Conservation (phyloP, 2,113 vertebrate species). For the Nothocercus nigrocapillus region DNA sequence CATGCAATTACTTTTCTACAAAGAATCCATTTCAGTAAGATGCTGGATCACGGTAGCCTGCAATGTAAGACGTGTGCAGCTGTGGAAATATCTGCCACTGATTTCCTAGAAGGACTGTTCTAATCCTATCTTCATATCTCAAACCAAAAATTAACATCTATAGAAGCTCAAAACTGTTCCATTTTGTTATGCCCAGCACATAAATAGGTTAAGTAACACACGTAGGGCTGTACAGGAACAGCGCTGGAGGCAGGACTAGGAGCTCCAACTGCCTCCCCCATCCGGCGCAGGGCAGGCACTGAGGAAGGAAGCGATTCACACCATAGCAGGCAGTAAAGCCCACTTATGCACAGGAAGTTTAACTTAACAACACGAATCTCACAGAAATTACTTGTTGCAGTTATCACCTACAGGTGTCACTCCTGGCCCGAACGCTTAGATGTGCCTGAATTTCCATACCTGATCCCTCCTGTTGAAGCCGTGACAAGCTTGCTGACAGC, state of each 20-base stretch:
- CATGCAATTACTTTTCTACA: fast-evolving
- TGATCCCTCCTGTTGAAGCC: background rate
- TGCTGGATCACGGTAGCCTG: fast-evolving
- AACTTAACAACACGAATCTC: too few relatives aligned
- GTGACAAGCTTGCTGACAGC: fast-evolving
- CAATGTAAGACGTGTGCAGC: fast-evolving
- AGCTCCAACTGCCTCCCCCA: background rate
- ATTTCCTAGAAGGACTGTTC: background rate
- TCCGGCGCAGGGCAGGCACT: fast-evolving
- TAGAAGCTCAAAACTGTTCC: fast-evolving
- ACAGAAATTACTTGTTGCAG: background rate
- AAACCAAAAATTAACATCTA: background rate
- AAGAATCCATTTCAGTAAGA: background rate
- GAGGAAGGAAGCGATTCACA: background rate
- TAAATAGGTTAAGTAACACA: fast-evolving
- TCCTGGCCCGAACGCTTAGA: fast-evolving
- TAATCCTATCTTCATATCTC: too few relatives aligned
- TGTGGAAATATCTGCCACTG: background rate
- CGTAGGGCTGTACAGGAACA: fast-evolving
- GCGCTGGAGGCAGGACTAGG: background rate
- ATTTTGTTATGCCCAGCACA: fast-evolving
- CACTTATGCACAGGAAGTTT: fast-evolving
- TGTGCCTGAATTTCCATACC: background rate
- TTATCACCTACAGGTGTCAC: background rate
- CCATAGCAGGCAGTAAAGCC: background rate